Percentiles rank a stretch among this genome's conserved stretches.
Evolutionary conservation across 2,113 vertebrate genomes (phyloP).

Genomic region (Tichodroma muraria): DNA sequence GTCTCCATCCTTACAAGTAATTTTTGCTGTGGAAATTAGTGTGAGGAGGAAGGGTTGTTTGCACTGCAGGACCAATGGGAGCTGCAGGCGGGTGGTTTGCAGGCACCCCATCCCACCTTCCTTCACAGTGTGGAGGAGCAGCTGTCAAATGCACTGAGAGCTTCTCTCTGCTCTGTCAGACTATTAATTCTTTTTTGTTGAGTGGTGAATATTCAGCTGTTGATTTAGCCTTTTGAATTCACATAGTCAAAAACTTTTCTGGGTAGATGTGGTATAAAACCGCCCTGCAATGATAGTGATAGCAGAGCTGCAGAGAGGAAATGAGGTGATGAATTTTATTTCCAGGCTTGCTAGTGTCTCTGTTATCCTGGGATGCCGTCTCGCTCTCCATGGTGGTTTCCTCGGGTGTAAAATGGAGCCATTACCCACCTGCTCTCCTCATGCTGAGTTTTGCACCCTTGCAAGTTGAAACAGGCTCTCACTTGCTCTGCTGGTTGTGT

Average conservation of each 20-base stretch:
- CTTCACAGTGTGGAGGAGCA: background rate
- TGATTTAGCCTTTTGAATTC: background rate
- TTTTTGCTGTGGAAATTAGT: background rate
- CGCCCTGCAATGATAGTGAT: background rate
- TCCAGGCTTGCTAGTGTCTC: background rate
- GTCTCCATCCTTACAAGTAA: background rate
- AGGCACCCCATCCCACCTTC: background rate
- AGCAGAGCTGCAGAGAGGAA: background rate
- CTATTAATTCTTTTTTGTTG: background rate
- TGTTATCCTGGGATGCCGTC: background rate
- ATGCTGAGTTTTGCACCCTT: background rate
- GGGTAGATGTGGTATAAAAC: background rate
- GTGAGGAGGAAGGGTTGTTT: background rate
- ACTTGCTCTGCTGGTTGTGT: background rate
- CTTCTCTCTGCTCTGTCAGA: background rate
- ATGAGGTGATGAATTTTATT: background rate
- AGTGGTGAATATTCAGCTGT: background rate
- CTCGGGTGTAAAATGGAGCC: conserved; percentile 30
- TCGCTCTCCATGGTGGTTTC: background rate
- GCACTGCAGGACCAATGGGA: background rate
- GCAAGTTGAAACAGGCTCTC: background rate
- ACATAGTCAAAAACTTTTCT: background rate
- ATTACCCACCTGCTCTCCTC: background rate
- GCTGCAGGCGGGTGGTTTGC: background rate
- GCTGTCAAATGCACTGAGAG: background rate